Base-by-base conservation (phyloP, 2,113 vertebrate species). In the Scomber colias region DNA sequence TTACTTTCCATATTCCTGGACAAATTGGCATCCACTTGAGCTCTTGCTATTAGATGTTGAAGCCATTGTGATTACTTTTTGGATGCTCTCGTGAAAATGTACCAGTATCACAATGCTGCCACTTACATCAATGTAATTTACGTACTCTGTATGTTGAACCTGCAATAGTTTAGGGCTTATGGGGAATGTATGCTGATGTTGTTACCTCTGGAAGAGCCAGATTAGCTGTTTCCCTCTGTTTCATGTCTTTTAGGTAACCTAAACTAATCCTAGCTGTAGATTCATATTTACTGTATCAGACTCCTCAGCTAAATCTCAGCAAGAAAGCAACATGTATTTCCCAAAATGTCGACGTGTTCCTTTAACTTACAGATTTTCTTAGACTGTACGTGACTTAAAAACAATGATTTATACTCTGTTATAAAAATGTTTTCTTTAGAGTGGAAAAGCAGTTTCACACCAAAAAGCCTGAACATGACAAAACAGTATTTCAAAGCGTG, bases 371-470 rank as follows among this genome's bases (percentile, higher is more conserved):
- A 77, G 59, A 51, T 64, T 74, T 72, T 49, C 19, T 60, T 5
- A 44, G 55, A 27, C 54, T 66, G 56, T 44, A 35, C 10, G 62
- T 45, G 10, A 72, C 75, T 27, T 76, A 46, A 88, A 86, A 79
- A 72, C 24, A 7, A 81, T 74, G 51, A 75, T 75, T 82, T 46
- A 65, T 60, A 60, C 65, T 67, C 67, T 62, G 62, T 77, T 75
- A 86, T 55, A 81, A 81, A 87, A 90, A 56, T 45, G 65, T 81
- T 90, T 86, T 79, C 64, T 73, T 77, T 11, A 76, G 78, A 70
- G 71, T 70, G 77, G 69, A 86, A 84, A 83, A 82, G 84, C 77
- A 83, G 72, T 76, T 87, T 84, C 72, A 88, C 89, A 87, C 72
- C 77, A 85, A 85, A 87, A 85, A 85, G 79, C 73, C 72, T 73